A percentile compares a stretch with the other conserved stretches of the same genome.
Conservation (phyloP, 2,113 vertebrate species). For the Bucco capensis region DNA sequence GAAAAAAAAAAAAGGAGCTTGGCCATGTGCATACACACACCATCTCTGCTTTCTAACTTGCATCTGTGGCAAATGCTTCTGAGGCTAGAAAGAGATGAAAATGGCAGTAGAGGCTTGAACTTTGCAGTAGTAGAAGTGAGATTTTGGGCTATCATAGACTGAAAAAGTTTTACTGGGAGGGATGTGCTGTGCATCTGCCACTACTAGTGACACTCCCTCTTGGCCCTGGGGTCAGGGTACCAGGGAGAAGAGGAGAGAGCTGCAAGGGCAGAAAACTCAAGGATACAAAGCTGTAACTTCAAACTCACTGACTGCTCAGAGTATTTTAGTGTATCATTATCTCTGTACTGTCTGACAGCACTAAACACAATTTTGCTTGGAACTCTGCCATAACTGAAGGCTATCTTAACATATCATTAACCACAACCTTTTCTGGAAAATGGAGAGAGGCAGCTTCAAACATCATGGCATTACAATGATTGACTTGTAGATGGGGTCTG, state of each 20-base stretch:
- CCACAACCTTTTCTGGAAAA: background rate
- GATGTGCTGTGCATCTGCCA: background rate
- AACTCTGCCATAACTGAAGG: background rate
- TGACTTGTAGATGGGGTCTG: background rate
- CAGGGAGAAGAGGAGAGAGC: background rate
- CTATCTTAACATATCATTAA: background rate
- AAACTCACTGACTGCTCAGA: background rate
- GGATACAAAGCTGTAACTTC: background rate
- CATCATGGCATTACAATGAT: background rate
- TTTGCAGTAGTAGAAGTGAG: background rate
- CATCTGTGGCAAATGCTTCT: background rate
- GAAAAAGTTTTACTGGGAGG: background rate
- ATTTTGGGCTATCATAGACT: background rate
- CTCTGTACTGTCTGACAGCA: background rate
- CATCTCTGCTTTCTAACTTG: background rate
- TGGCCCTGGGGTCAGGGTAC: background rate
- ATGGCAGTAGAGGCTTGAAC: background rate
- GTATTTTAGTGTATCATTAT: background rate
- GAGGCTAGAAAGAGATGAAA: background rate
- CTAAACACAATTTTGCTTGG: conserved; percentile 1
- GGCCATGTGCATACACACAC: accelerated
- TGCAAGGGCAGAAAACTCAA: background rate
- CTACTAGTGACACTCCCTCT: background rate
- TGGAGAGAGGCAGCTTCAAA: background rate
- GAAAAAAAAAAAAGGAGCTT: background rate